Evolutionary conservation across 2,797 vertebrate species (phyloP).

Genomic region (Apodemus agrarius): DNA sequence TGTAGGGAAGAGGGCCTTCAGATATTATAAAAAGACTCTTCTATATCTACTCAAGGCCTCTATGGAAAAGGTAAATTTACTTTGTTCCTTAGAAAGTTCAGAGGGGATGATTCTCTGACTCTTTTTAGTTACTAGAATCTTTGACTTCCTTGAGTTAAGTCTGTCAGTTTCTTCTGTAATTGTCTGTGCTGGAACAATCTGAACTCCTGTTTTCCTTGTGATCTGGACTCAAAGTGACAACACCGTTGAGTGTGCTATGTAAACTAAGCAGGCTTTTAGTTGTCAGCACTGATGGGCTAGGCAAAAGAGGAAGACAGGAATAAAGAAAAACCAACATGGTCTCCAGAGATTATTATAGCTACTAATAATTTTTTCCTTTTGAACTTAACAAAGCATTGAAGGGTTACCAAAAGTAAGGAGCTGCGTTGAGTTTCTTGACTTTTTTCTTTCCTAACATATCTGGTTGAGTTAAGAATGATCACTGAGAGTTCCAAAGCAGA

Average conservation of each 20-base stretch:
- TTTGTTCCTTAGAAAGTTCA: constrained; percentile 33
- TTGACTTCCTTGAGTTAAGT: constrained; percentile 7
- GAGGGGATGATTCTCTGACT: neutral
- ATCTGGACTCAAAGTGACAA: constrained; percentile 50
- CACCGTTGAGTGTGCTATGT: neutral
- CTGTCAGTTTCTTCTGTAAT: constrained; percentile 57
- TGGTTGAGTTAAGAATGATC: constrained; percentile 39
- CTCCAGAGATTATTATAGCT: constrained; percentile 1
- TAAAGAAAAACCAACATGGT: constrained; percentile 40
- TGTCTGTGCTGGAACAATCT: neutral
- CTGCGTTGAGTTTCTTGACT: constrained; percentile 50
- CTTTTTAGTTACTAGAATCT: neutral
- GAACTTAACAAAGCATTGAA: constrained; percentile 42
- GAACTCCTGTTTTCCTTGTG: constrained; percentile 31
- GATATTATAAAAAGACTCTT: neutral
- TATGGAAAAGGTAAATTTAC: neutral
- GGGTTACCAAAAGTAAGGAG: constrained; percentile 22
- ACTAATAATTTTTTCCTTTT: constrained; percentile 48
- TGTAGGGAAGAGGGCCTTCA: neutral
- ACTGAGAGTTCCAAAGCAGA: neutral
- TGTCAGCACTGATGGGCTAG: neutral
- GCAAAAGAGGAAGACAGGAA: neutral
- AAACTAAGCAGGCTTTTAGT: constrained; percentile 54
- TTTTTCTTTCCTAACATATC: constrained; percentile 42
- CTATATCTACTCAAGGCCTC: neutral